Evolutionary conservation across 1,140 invertebrate genomes (phyloP).

Genomic region (Acromyrmex echinatior): DNA sequence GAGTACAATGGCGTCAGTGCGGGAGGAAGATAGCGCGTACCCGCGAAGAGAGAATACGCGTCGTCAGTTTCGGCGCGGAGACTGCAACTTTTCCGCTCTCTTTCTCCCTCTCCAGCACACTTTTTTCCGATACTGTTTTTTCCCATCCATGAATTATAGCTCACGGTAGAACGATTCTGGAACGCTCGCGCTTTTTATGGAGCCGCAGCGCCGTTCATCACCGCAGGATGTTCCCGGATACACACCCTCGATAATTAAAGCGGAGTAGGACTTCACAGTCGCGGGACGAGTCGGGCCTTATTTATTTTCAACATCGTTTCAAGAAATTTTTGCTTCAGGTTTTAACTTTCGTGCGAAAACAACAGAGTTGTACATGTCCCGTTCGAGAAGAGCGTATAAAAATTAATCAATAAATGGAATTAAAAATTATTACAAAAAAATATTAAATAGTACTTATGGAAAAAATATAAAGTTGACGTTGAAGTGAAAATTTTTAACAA

Average conservation of each 20-base stretch:
- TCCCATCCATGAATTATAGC: constrained; percentile 77
- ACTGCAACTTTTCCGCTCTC: constrained; percentile 62
- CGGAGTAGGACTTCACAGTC: constrained; percentile 32
- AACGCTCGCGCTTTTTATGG: constrained; percentile 64
- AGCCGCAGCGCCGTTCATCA: constrained; percentile 56
- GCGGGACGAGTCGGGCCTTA: constrained; percentile 32
- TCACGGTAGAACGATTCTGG: constrained; percentile 33
- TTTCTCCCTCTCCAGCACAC: constrained; percentile 7
- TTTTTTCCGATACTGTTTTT: constrained; percentile 68
- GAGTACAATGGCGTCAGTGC: constrained; percentile 73
- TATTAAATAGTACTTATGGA: neutral
- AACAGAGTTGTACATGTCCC: neutral
- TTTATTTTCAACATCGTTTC: constrained; percentile 41
- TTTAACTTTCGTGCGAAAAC: neutral
- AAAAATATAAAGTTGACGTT: neutral
- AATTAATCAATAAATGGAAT: neutral
- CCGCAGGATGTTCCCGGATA: constrained; percentile 43
- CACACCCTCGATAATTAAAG: constrained; percentile 67
- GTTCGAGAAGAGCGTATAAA: neutral
- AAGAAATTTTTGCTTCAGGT: constrained; percentile 32
- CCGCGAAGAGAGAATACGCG: constrained; percentile 57
- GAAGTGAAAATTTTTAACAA: neutral
- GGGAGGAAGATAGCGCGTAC: constrained; percentile 65
- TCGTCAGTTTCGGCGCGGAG: constrained; percentile 61
- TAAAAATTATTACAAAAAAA: neutral